phyloP scores from a whole-genome alignment of 1,140 invertebrate genomes.

The Trichonephila inaurata region DNA sequence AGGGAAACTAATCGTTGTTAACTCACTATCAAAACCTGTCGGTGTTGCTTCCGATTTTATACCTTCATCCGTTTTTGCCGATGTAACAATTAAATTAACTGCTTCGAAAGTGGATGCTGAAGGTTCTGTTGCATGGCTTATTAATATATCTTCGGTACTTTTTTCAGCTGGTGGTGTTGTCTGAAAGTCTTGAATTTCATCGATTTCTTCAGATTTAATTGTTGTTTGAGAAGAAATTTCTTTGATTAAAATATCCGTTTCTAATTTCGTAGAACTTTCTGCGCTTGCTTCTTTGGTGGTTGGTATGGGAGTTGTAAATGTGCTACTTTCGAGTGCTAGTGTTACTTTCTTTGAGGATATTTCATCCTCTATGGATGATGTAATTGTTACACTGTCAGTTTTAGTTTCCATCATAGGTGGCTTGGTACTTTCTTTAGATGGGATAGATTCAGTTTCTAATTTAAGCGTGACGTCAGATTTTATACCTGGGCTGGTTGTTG shows the following conservation, averaged over 20 bases:
- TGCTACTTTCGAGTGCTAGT: neutral
- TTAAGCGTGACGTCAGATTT: conserved; percentile 45
- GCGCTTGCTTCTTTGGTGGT: neutral
- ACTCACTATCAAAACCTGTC: neutral
- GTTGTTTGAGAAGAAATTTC: neutral
- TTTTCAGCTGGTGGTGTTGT: neutral
- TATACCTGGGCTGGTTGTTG: conserved; percentile 58
- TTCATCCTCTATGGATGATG: neutral
- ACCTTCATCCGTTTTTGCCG: neutral
- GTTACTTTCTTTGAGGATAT: neutral
- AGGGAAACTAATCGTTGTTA: neutral
- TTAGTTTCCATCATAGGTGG: neutral
- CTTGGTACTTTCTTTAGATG: conserved; percentile 20
- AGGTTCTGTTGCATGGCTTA: neutral
- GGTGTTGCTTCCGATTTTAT: neutral
- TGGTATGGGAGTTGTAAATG: neutral
- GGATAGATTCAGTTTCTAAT: neutral
- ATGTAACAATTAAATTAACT: neutral
- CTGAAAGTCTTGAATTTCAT: neutral
- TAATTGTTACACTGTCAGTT: conserved; percentile 46
- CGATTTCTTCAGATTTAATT: neutral
- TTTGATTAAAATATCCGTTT: neutral
- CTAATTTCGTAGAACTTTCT: neutral
- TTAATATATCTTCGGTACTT: neutral
- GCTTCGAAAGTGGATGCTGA: neutral